Percentiles rank a stretch among this genome's conserved stretches.
Conservation (phyloP, 2,888 invertebrate genomes). For the Holacanthella duospinosa region DNA sequence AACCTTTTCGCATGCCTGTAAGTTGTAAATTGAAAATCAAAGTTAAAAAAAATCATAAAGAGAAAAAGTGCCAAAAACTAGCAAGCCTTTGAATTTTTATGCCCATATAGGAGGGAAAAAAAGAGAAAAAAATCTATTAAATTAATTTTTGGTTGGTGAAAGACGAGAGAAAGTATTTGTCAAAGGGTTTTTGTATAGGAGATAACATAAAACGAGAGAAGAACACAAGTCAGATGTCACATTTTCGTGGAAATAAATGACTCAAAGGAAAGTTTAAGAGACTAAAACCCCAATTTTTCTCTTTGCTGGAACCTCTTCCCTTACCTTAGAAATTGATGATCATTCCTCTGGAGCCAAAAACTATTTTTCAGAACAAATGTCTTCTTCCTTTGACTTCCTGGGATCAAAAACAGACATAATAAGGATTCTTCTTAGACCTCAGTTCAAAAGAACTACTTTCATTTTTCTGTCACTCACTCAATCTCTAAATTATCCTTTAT, state of each 20-base stretch:
- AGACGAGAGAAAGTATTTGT: too few species aligned
- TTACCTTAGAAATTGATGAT: not conserved
- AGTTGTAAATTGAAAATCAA: too few species aligned
- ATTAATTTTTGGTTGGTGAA: too few species aligned
- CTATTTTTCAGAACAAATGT: not conserved
- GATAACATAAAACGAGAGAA: too few species aligned
- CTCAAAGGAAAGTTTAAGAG: not conserved
- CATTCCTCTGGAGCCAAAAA: not conserved
- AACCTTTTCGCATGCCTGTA: too few species aligned
- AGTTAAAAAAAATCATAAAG: too few species aligned
- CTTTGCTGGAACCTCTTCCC: not conserved
- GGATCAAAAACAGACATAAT: not conserved
- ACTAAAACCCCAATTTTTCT: not conserved
- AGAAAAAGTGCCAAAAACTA: too few species aligned
- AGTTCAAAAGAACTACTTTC: not conserved
- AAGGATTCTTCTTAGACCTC: too few species aligned
- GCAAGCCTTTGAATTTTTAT: too few species aligned
- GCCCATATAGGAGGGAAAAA: too few species aligned
- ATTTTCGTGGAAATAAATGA: not conserved
- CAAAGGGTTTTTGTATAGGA: too few species aligned
- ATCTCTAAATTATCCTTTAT: not conserved
- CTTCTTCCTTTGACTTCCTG: not conserved
- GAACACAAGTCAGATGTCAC: not conserved
- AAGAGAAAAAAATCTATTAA: too few species aligned
- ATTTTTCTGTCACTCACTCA: not conserved